Evolutionary conservation across 2,888 invertebrate species (phyloP).

Genomic region (Erynnis tages): DNA sequence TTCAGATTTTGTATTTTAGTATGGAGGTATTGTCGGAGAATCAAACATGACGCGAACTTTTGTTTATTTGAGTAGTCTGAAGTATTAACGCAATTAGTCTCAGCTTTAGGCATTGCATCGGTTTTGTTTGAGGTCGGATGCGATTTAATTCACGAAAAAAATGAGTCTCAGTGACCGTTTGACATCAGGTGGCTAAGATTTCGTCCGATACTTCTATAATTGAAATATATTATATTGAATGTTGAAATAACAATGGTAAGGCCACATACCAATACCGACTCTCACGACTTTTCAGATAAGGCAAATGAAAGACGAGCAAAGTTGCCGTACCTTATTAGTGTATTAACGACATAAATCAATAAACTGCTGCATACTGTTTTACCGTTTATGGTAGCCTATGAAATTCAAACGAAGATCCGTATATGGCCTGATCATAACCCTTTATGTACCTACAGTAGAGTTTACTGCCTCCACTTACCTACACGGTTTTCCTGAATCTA

Average conservation of each 20-base stretch:
- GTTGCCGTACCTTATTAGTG: not conserved
- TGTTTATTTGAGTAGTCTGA: too few species aligned
- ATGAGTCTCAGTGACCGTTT: too few species aligned
- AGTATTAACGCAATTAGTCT: too few species aligned
- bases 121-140: too few species aligned
- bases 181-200: too few species aligned
- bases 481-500: too few species aligned
- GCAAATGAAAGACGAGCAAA: slow-evolving; percentile 3
- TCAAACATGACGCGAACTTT: too few species aligned
- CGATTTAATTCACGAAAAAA: too few species aligned
- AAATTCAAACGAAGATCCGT: slow-evolving; percentile 6
- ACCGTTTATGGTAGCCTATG: slow-evolving; percentile 3
- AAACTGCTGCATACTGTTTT: slow-evolving; percentile 7
- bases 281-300: slow-evolving; percentile 6
- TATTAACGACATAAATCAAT: slow-evolving; percentile 15
- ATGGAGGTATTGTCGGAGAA: too few species aligned
- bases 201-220: too few species aligned
- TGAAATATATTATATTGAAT: not conserved
- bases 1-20: too few species aligned
- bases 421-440: slow-evolving; percentile 13
- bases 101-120: too few species aligned
- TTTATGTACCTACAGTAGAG: not conserved
- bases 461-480: not conserved
- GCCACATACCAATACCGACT: not conserved
- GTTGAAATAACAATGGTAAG: not conserved